These are phyloP conservation scores for Nephila pilipes DNA, from an alignment of 1,140 invertebrate species.

Conservation along the genomic window DNA sequence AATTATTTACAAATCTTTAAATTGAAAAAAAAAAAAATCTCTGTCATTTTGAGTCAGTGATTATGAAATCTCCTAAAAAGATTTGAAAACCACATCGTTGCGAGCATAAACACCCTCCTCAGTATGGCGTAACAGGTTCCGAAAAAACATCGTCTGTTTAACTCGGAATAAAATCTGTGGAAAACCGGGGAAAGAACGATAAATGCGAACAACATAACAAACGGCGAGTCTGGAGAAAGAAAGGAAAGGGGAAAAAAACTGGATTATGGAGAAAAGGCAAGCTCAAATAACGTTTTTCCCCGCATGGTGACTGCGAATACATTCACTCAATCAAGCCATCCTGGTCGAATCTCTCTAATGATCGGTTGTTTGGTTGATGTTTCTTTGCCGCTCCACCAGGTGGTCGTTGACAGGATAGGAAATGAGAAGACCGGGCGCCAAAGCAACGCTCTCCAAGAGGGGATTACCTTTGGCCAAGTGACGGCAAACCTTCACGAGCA, in stretches of 20 bases:
- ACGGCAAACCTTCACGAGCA: constrained; percentile 51
- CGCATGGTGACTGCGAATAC: neutral
- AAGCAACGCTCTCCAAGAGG: constrained; percentile 10
- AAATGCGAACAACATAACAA: neutral
- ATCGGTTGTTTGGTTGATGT: neutral
- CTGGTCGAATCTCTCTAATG: constrained; percentile 33
- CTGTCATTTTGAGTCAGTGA: neutral
- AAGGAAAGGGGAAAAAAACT: neutral
- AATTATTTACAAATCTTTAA: neutral
- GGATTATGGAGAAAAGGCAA: constrained; percentile 13
- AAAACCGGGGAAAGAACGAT: neutral
- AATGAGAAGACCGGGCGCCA: neutral
- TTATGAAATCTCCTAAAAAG: neutral
- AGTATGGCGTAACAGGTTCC: neutral
- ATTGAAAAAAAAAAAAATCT: neutral
- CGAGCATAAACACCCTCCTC: neutral
- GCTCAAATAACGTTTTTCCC: neutral
- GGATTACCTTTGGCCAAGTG: constrained; percentile 43
- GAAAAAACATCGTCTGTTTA: neutral
- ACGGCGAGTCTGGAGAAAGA: neutral
- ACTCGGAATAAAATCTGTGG: neutral
- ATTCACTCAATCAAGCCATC: neutral
- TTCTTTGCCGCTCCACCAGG: constrained; percentile 25
- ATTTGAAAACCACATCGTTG: neutral
- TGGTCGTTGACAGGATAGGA: constrained; percentile 38